Base-by-base conservation (phyloP, 2,797 vertebrate genomes). In the Antennarius maculatus region DNA sequence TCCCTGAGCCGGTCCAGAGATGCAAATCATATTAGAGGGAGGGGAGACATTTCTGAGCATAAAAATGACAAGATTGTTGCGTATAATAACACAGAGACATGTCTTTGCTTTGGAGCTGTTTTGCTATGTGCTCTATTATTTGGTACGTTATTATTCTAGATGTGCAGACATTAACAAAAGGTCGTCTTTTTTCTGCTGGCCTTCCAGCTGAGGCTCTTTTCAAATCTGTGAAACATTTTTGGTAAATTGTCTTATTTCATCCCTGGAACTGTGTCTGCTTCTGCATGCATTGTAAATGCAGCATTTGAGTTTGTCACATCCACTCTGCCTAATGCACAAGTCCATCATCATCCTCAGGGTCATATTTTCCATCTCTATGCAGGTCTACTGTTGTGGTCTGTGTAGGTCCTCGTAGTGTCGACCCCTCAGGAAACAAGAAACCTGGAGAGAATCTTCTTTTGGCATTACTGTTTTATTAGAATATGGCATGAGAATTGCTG, bases 401-500 rank as follows among this genome's bases (percentile, higher is more conserved):
- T 11, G 75, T 12, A 55, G 23, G 1, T 23, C 23, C 23, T 23
- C 23, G 23, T 2, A 64, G 58, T 4, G 16, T 54, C 66, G 61
- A 71, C 66, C 64, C 55, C 9, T 55, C 59, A 60, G 63, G 65
- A 80, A 85, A 76, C 42, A 68, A 86, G 31, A 70, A 27, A 64
- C 79, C 1, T 15, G 0, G n/a, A 74, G 66, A 48, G 2, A 11
- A 57, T 54, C 0, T 16, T 14, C 11, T 81, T 84, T 83, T 83
- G 77, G 74, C 71, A 76, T 86, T 70, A 71, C 51, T 80, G 75
- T 92, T 94, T 94, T 94, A 94, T 94, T 94, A 89, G 83, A 92
- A 92, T 91, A 89, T 17, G 77, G 73, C 80, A 77, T 88, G 86
- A 80, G 80, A 91, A 89, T 85, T 61, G 84, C 82, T 92, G 78